Base-by-base conservation (phyloP, 1,140 invertebrate genomes). In the Drosophila mayri region DNA sequence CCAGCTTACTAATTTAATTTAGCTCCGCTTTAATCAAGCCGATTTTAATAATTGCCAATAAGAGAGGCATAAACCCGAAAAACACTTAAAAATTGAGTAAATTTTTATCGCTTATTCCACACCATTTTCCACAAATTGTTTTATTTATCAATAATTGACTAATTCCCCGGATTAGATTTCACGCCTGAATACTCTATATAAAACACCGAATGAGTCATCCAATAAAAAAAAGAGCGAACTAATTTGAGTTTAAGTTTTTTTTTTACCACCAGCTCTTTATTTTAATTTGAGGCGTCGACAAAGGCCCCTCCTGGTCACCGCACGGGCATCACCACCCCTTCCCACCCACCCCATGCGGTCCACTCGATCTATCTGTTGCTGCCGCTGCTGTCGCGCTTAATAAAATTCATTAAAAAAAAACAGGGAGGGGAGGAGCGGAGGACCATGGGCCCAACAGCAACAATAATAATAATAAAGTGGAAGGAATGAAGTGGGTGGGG, bases 361-460 rank as follows among this genome's bases (percentile, higher is more conserved):
- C 43, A 55, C 32, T 54, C 52, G 35, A 43, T 52, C 41, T 79
- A 80, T 75, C 54, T 84, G 76, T 28, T 62, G 62, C 60, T 65
- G 73, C 61, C 63, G 79, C 57, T 65, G 74, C 63, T 82, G 81
- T 66, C 46, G 59, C 65, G 65, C 67, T 87, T 71, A 88, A 83
- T 86, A 87, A 76, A 87, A 75, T 86, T 86, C 75, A 86, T 85
- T 85, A 68, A 72, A 46, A 60, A 44, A 30, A 72, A 46, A 65
- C 37, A 30, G 3, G 11, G 43, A 12, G 41, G 8, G 25, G 22
- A 20, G 8, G 6, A 18, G 20, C 25, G 57, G 41, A 59, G 50
- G 38, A 49, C 40, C 55, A 66, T 54, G 25, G 44, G 47, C 18
- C 18, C 55, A 43, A 11, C 37, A 70, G 63, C 60, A 85, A 85